Conservation (phyloP, 2,797 vertebrate genomes). For the Chelon labrosus region DNA sequence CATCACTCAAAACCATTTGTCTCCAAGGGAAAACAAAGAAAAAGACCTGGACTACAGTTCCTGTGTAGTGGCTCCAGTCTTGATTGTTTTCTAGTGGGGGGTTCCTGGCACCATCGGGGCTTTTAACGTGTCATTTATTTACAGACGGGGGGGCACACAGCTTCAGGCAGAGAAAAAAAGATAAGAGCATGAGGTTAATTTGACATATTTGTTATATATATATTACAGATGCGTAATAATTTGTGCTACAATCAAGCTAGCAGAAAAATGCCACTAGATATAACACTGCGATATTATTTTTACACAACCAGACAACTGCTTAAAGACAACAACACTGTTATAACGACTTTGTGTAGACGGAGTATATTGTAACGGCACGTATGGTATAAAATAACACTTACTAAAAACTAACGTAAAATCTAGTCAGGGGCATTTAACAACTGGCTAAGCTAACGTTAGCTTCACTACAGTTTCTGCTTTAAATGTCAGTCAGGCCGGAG, state of each 20-base stretch:
- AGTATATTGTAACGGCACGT: rapidly evolving
- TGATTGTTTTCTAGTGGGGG: not conserved
- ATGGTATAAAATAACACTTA: not conserved
- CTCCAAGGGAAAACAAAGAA: constrained; percentile 12
- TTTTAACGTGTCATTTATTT: too few species aligned
- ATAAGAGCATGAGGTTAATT: not conserved
- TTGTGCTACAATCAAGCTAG: too few species aligned
- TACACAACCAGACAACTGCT: not conserved
- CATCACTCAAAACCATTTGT: constrained; percentile 81
- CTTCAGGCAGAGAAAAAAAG: constrained; percentile 4
- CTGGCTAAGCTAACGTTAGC: constrained; percentile 69
- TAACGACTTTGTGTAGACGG: not conserved
- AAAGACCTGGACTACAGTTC: constrained; percentile 2
- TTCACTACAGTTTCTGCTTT: not conserved
- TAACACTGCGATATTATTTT: too few species aligned
- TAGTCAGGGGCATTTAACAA: constrained; percentile 26
- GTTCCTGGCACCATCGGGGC: constrained; percentile 3
- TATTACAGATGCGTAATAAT: too few species aligned
- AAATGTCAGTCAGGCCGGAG: not conserved
- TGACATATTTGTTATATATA: too few species aligned
- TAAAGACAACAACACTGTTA: not conserved
- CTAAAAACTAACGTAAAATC: not conserved
- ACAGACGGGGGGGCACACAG: not conserved
- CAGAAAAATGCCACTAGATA: too few species aligned
- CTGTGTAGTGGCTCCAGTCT: constrained; percentile 1